These are phyloP conservation scores for Onychomys arenicola DNA, from an alignment of 2,797 vertebrate genomes.

Conservation along the genomic window DNA sequence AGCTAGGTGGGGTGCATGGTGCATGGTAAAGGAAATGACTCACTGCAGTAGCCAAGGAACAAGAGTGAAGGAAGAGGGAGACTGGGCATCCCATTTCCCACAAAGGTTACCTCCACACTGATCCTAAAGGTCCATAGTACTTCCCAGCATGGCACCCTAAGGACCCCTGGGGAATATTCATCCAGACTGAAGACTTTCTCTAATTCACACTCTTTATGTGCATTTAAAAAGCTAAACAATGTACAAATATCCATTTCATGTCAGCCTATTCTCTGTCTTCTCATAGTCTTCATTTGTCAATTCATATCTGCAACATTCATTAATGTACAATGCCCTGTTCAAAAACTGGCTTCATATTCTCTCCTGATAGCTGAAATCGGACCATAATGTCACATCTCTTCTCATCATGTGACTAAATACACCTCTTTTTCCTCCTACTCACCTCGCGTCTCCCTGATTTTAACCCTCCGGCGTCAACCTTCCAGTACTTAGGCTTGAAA, in stretches of 20 bases:
- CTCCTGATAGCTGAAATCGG: not conserved
- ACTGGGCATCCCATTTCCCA: no score
- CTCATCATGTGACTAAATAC: not conserved
- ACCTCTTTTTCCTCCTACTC: not conserved
- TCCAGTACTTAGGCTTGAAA: conserved; percentile 38
- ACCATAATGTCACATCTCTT: not conserved
- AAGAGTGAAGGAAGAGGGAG: not conserved
- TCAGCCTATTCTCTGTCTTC: not conserved
- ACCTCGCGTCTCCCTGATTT: not conserved
- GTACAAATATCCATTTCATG: not conserved
- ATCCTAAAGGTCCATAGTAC: not conserved
- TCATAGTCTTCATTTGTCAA: not conserved
- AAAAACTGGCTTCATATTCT: not conserved
- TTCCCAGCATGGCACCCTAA: not conserved
- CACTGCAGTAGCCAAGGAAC: not conserved
- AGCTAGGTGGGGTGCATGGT: no score
- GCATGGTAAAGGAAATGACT: not conserved
- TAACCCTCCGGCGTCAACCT: not conserved
- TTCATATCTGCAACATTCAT: not conserved
- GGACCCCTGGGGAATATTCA: not conserved
- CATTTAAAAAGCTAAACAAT: not conserved
- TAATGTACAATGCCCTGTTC: not conserved
- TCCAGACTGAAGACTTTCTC: not conserved
- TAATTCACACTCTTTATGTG: not conserved
- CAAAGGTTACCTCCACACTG: not conserved